Conservation (phyloP, 2,797 vertebrate species). For the Gila robusta region DNA sequence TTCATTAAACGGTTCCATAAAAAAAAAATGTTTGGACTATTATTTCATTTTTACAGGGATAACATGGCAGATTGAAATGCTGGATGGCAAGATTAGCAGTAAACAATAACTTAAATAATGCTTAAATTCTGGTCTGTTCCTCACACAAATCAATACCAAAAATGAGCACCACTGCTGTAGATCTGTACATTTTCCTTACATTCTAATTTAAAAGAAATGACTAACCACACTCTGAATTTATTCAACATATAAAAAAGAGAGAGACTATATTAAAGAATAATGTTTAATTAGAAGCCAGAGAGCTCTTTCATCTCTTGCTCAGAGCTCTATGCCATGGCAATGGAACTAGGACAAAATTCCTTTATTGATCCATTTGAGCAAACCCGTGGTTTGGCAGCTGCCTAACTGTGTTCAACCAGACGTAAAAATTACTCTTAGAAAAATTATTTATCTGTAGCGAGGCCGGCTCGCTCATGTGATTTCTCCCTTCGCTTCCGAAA, state of each 20-base stretch:
- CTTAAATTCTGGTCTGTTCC: neutral
- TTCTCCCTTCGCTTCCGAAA: constrained; percentile 52
- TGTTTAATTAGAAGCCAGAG: constrained; percentile 79
- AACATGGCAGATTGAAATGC: neutral
- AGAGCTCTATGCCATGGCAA: constrained; percentile 66
- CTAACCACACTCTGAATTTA: constrained; percentile 45
- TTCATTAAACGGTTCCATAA: neutral
- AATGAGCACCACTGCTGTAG: neutral
- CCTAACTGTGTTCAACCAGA: constrained; percentile 65
- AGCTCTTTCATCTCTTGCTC: constrained; percentile 76
- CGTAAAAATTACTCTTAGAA: constrained; percentile 75
- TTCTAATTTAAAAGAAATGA: constrained; percentile 41
- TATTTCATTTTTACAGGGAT: neutral
- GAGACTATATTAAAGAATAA: constrained; percentile 73
- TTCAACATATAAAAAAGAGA: constrained; percentile 69
- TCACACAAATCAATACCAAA: neutral
- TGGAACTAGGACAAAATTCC: constrained; percentile 72
- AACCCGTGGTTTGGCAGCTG: constrained; percentile 70
- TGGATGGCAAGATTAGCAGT: neutral
- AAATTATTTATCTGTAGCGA: neutral
- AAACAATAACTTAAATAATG: neutral
- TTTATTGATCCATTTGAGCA: constrained; percentile 77
- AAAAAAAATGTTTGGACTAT: neutral
- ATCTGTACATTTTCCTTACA: neutral
- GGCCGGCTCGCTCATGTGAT: constrained; percentile 58